These are phyloP conservation scores for Poecilus cupreus DNA, from an alignment of 2,888 invertebrate species.

Conservation along the genomic window DNA sequence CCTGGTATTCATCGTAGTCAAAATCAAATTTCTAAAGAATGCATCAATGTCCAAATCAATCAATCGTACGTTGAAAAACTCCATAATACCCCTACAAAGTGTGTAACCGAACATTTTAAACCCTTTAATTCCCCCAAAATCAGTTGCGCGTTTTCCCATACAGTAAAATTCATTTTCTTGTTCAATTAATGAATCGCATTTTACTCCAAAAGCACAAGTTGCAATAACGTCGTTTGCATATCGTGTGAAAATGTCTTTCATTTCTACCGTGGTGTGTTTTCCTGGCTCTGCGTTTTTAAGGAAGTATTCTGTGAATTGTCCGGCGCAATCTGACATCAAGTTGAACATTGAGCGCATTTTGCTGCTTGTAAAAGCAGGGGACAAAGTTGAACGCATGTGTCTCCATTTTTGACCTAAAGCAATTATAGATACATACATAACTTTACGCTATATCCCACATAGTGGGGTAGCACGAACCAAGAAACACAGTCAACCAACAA, in stretches of 20 bases:
- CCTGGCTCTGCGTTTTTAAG: not conserved
- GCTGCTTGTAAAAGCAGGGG: conserved; percentile 31
- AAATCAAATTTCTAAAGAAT: conserved; percentile 72
- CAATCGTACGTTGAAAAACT: conserved; percentile 64
- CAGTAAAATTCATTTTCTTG: conserved; percentile 75
- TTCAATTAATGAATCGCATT: conserved; percentile 75
- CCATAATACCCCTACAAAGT: not conserved
- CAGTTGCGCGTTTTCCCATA: conserved; percentile 65
- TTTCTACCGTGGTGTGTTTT: conserved; percentile 68
- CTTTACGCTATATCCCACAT: no score
- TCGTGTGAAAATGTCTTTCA: conserved; percentile 74
- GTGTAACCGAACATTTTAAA: conserved; percentile 31
- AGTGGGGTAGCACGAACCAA: no score
- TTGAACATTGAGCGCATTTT: not conserved
- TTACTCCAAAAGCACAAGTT: conserved; percentile 76
- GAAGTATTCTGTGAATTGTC: conserved; percentile 9
- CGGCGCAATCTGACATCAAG: not conserved
- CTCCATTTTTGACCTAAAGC: conserved; percentile 55
- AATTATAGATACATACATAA: not conserved
- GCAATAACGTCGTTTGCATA: conserved; percentile 79
- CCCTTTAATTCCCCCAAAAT: conserved; percentile 18
- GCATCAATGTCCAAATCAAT: conserved; percentile 68
- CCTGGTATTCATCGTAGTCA: conserved; percentile 66
- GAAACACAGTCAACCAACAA: no score
- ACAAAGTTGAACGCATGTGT: conserved; percentile 45